Conservation (phyloP, 1,140 invertebrate species). For the Drosophila teissieri region DNA sequence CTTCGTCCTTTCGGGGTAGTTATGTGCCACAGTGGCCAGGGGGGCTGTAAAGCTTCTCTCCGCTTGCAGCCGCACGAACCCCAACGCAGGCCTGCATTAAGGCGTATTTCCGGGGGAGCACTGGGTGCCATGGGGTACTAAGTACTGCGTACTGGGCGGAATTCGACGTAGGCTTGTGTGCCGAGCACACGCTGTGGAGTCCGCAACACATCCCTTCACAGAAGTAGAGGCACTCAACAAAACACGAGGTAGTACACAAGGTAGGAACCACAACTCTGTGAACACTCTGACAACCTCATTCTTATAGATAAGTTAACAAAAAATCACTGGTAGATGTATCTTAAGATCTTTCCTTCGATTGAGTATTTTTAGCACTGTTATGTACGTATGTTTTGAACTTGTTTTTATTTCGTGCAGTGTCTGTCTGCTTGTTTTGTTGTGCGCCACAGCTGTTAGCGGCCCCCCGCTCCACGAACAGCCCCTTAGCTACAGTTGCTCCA, state of each 20-base stretch:
- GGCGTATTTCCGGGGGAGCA: constrained; percentile 69
- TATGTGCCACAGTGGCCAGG: constrained; percentile 18
- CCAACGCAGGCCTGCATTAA: constrained; percentile 74
- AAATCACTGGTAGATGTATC: no score
- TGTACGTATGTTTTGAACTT: not conserved
- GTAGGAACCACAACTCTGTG: no score
- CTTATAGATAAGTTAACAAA: no score
- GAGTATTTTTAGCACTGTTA: not conserved
- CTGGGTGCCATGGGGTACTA: constrained; percentile 5
- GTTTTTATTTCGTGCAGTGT: not conserved
- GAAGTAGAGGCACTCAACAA: not conserved
- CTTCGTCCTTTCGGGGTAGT: constrained; percentile 54
- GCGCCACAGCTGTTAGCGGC: constrained; percentile 39
- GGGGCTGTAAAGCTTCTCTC: constrained; percentile 47
- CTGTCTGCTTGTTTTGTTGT: constrained; percentile 25
- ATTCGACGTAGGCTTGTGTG: constrained; percentile 65
- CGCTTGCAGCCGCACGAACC: constrained; percentile 71
- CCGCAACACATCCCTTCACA: not conserved
- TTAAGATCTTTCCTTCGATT: not conserved
- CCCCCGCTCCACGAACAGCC: not conserved
- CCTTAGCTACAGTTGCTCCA: not conserved
- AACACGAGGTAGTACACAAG: not conserved
- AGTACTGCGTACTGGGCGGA: constrained; percentile 38
- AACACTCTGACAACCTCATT: no score
- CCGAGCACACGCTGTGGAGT: not conserved